A percentile compares a stretch with the other conserved stretches of the same genome.
phyloP scores from a whole-genome alignment of 2,797 vertebrate genomes.

The Phrynocephalus guinanensis region DNA sequence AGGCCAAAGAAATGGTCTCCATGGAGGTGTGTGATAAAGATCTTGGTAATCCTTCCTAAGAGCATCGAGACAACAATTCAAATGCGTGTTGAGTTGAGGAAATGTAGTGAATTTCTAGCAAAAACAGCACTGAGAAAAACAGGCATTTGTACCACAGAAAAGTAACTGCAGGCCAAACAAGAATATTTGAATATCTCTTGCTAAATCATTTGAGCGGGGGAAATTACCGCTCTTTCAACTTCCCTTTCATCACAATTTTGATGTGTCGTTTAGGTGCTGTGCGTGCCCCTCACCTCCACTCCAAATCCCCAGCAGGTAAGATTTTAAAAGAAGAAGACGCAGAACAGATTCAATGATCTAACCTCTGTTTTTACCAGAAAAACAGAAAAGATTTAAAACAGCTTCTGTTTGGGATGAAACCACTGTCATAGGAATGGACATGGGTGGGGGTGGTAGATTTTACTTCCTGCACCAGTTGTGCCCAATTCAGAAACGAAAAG shows the following conservation, averaged over 20 bases:
- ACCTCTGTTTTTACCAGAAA: neutral
- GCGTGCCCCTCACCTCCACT: too few relatives aligned
- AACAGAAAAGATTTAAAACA: neutral
- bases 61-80: conserved; percentile 30
- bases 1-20: conserved; percentile 95
- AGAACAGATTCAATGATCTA: too few relatives aligned
- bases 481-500: too few relatives aligned
- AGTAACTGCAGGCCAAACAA: neutral
- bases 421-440: neutral
- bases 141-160: neutral
- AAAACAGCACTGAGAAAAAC: neutral
- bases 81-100: neutral
- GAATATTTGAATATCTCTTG: neutral
- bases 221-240: neutral
- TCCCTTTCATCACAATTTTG: neutral
- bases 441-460: too few relatives aligned
- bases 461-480: too few relatives aligned
- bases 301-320: too few relatives aligned
- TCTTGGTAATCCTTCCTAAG: conserved; percentile 90
- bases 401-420: neutral
- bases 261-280: neutral
- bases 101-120: conserved; percentile 13
- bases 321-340: too few relatives aligned
- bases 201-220: neutral
- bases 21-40: conserved; percentile 95